Evolutionary conservation across 1,140 invertebrate species (phyloP), one percentile per base, ranked within the genome.

Genomic region (Macrostomum lignano): DNA sequence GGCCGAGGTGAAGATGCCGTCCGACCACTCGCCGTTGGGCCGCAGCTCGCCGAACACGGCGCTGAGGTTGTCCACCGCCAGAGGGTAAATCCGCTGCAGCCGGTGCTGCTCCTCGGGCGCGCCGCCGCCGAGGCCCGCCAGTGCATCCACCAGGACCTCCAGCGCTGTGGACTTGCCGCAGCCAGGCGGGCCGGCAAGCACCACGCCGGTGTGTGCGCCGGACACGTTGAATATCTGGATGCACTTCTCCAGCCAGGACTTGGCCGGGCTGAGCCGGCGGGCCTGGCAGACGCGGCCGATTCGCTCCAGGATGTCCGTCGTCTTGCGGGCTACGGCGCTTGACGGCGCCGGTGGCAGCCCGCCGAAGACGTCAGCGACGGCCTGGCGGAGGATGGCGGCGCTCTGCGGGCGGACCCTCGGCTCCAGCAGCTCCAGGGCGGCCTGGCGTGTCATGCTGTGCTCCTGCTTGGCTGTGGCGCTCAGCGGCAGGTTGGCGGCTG

Each of bases 141-240:
- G 40, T 6, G 51, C 46, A 28, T 52, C 46, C 3, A 55, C 46
- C 20, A 56, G 32, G 3, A 43, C 46, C 38, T 52, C 44, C n/a
- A 56, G 46, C 36, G 47, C 48, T 7, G 46, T 45, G 5, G 49
- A 51, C 36, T 58, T 58, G n/a, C 55, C 55, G 43, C 44, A 48
- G 17, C 52, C 51, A 13, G 55, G 46, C 4, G 50, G 49, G 3
- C 53, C 55, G 30, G 49, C 52, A 7, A 58, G n/a, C n/a, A n/a
- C n/a, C n/a, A n/a, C n/a, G n/a, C n/a, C n/a, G n/a, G n/a, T n/a
- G 34, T 49, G 46, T 21, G 48, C 44, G 28, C 48, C 45, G 7
- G 50, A 49, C 7, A 54, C 29, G 7, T 22, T 21, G 15, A 39
- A 52, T 10, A 58, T 43, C 38, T 56, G 55, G 36, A 44, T 36